Percentiles rank a stretch among this genome's conserved stretches.
Conservation (phyloP, 2,888 invertebrate species). For the Helleia helle region DNA sequence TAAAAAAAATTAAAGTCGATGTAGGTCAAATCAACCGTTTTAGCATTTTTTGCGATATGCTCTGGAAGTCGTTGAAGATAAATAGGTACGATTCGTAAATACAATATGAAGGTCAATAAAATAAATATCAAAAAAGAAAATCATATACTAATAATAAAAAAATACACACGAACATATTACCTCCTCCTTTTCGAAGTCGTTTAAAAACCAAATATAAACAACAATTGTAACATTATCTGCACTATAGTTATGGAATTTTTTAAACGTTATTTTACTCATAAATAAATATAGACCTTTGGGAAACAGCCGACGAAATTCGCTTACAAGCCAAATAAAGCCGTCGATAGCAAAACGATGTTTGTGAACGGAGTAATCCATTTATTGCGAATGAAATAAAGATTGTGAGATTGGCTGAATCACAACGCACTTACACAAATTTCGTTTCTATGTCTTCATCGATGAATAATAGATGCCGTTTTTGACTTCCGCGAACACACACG, state of each 20-base stretch:
- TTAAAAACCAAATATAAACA: too few relatives aligned
- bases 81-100: too few relatives aligned
- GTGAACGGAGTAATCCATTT: conserved; percentile 62
- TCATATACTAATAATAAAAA: too few relatives aligned
- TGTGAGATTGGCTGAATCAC: conserved; percentile 64
- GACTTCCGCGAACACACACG: conserved; percentile 20
- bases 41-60: too few relatives aligned
- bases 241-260: background rate
- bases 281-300: conserved; percentile 24
- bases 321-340: conserved; percentile 39
- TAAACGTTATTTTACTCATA: conserved; percentile 6
- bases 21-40: too few relatives aligned
- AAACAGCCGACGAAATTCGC: conserved; percentile 27
- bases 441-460: conserved; percentile 62
- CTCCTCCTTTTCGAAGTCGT: too few relatives aligned
- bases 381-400: conserved; percentile 66
- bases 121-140: too few relatives aligned
- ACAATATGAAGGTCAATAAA: too few relatives aligned
- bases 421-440: conserved; percentile 70
- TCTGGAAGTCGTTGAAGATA: too few relatives aligned
- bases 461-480: conserved; percentile 56
- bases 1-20: too few relatives aligned
- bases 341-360: conserved; percentile 47
- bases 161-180: too few relatives aligned
- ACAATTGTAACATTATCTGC: background rate